phyloP scores from a whole-genome alignment of 2,888 invertebrate species.

The Melanophora roralis region DNA sequence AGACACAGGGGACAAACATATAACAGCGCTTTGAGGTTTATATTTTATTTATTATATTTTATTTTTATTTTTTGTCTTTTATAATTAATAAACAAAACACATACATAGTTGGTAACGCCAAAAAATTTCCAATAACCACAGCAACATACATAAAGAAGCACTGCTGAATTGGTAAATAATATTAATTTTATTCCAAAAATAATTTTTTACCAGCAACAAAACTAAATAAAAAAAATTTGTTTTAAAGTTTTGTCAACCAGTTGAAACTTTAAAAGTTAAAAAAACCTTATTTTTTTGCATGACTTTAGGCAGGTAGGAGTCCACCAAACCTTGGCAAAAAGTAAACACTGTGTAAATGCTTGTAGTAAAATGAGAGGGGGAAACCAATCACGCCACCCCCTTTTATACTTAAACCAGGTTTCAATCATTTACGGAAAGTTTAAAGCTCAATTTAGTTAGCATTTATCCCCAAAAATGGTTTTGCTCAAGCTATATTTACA shows the following conservation, averaged over 20 bases:
- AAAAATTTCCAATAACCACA: neutral
- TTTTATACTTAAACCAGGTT: no score
- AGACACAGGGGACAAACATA: neutral
- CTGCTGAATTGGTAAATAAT: slow-evolving; percentile 27
- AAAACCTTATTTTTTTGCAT: no score
- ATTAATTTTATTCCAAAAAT: slow-evolving; percentile 24
- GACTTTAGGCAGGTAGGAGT: no score
- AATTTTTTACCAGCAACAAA: neutral
- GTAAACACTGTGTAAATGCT: no score
- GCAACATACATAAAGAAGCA: neutral
- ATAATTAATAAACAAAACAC: slow-evolving; percentile 37
- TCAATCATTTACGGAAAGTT: no score
- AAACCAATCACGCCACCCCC: no score
- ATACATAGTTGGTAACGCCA: neutral
- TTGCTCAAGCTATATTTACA: no score
- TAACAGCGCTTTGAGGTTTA: slow-evolving; percentile 3
- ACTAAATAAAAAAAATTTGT: neutral
- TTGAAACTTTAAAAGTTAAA: neutral
- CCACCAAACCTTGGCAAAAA: no score
- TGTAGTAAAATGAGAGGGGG: no score
- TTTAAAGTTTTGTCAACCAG: slow-evolving; percentile 10
- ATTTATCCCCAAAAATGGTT: no score
- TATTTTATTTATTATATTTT: neutral
- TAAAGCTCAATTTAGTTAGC: no score
- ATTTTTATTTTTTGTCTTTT: neutral